These are phyloP conservation scores for Mycogona germanica DNA, from an alignment of 2,888 invertebrate genomes.

Conservation along the genomic window DNA sequence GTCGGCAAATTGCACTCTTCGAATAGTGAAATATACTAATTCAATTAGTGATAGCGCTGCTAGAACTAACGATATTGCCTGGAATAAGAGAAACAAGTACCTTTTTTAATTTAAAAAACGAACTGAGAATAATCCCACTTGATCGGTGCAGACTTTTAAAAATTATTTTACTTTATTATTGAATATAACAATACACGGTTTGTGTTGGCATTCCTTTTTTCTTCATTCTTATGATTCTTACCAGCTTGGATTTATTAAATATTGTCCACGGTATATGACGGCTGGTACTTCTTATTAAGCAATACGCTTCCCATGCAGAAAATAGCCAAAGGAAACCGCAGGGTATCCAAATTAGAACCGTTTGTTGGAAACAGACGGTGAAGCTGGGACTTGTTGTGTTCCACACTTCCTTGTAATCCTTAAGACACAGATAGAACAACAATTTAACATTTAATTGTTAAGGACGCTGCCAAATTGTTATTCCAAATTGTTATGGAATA, in stretches of 20 bases:
- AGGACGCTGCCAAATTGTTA: neutral
- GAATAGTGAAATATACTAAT: too few relatives aligned
- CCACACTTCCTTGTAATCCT: slow-evolving; percentile 41
- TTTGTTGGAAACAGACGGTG: slow-evolving; percentile 83
- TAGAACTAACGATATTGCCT: too few relatives aligned
- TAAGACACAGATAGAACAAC: neutral
- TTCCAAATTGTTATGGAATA: too few relatives aligned
- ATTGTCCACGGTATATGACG: slow-evolving; percentile 17
- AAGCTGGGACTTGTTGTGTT: slow-evolving; percentile 68
- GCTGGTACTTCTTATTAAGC: neutral
- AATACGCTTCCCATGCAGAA: slow-evolving; percentile 47
- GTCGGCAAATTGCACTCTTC: too few relatives aligned
- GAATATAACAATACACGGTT: too few relatives aligned
- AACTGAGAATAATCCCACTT: too few relatives aligned
- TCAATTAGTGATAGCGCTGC: too few relatives aligned
- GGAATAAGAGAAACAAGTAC: too few relatives aligned
- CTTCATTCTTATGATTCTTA: slow-evolving; percentile 24
- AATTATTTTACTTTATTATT: too few relatives aligned
- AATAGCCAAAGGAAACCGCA: slow-evolving; percentile 70
- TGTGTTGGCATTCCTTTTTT: too few relatives aligned
- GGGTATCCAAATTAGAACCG: slow-evolving; percentile 78
- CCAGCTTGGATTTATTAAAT: slow-evolving; percentile 29
- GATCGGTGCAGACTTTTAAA: too few relatives aligned
- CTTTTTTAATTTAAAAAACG: too few relatives aligned
- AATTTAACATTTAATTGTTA: neutral